Evolutionary conservation across 1,140 invertebrate genomes (phyloP), one percentile per base, ranked within the genome.

Genomic region (Aphaenogaster ashmeadi): DNA sequence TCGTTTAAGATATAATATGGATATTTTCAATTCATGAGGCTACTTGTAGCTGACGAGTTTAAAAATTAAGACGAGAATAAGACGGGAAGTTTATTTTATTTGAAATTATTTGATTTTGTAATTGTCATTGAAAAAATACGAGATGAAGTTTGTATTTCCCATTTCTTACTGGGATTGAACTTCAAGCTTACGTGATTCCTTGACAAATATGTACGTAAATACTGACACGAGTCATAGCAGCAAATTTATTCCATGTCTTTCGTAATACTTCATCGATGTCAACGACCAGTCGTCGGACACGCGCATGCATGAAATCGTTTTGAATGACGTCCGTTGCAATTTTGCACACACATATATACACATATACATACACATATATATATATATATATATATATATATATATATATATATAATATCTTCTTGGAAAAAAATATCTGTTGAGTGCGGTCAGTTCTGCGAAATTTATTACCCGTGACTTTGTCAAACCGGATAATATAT

Each of bases 201-300:
- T 60, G 72, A 50, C 18, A 38, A 71, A 62, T 47, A 47, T 38
- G 18, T n/a, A 67, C n/a, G 27, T 52, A 62, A 33, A 27, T 74
- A 62, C 21, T 7, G 36, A 54, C 36, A 13, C 27, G 18, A 52
- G 72, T 33, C 50, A 58, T 52, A 84, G 13, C 41, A 18, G 9
- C 6, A 60, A 87, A 87, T 87, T 78, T 79, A 86, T 84, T 74
- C 72, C 44, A 44, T 11, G 38, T 87, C 78, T 84, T 74, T 84
- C 27, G 78, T 66, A 67, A 67, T 74, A 33, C 60, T 74, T 62
- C 33, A 56, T 75, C 54, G 71, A 90, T 78, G 78, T 90, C 79
- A 90, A 84, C 52, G 88, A 88, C 79, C 78, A 87, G 84, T 27
- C 8, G 18, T 72, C 3, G 54, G 58, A 71, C 67, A 84, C 41